Conservation (phyloP, 2,797 vertebrate species). For the Zalophus californianus region DNA sequence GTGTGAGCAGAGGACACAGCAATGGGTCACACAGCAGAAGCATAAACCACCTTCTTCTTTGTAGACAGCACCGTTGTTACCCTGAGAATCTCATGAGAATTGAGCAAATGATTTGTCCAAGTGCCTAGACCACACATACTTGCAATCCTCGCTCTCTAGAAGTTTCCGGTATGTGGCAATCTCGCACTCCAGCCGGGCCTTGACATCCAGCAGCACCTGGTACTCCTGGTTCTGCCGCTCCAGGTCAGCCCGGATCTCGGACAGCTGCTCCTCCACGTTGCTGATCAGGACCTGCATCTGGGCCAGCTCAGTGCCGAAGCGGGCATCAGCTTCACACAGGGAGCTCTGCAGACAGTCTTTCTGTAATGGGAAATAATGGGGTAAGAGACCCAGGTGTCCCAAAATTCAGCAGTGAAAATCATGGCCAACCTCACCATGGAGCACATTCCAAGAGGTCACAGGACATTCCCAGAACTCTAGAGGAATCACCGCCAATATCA, state of each 20-base stretch:
- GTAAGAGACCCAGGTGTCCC: neutral
- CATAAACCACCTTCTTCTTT: neutral
- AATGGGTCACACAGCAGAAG: neutral
- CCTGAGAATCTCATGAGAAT: neutral
- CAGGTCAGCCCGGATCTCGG: slow-evolving; percentile 84
- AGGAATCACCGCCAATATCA: neutral
- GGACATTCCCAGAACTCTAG: neutral
- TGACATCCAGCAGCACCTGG: slow-evolving; percentile 87
- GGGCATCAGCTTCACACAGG: slow-evolving; percentile 82
- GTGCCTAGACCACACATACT: slow-evolving; percentile 72
- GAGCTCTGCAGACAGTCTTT: slow-evolving; percentile 87
- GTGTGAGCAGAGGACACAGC: neutral
- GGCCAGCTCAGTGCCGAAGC: slow-evolving; percentile 80
- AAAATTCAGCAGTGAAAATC: neutral
- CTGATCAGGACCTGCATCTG: slow-evolving; percentile 84
- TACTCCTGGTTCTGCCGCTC: slow-evolving; percentile 87
- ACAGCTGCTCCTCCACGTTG: slow-evolving; percentile 84
- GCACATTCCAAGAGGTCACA: neutral
- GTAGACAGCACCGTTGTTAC: neutral
- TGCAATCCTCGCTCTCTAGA: slow-evolving; percentile 86
- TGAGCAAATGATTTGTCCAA: neutral
- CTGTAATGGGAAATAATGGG: slow-evolving; percentile 74
- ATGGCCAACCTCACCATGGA: neutral
- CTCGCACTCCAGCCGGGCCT: slow-evolving; percentile 87
- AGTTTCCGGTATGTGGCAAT: slow-evolving; percentile 87